Evolutionary conservation across 2,797 vertebrate species (phyloP), one percentile per base, ranked within the genome.

Genomic region (Enteromius treurensis): DNA sequence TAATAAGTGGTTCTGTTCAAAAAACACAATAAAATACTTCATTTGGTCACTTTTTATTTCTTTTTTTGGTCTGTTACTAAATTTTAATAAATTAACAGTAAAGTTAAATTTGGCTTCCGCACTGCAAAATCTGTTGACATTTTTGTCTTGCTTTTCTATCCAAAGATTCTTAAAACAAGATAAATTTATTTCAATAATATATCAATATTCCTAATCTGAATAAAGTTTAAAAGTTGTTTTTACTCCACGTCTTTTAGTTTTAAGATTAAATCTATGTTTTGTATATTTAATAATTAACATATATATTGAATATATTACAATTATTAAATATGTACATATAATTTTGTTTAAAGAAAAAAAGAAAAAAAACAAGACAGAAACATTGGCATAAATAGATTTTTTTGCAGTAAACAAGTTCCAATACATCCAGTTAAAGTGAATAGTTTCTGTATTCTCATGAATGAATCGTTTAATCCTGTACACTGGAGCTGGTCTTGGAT

Each of bases 401-500:
- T 73, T 51, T 37, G 69, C 69, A 32, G 45, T 29, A 19, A 51
- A 73, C 15, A 2, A 32, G 23, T 49, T 73, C 26, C 15, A 19
- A 26, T 32, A 47, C 68, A 29, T 47, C 34, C 17, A 74, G 70
- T 42, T 69, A 2, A 55, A 37, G 32, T 17, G n/a, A 69, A 79
- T 69, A 51, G 69, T n/a, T 55, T 69, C 14, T 53, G 49, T 13
- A 34, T 29, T 10, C n/a, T 29, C 3, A 29, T 32, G 69, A 40
- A 64, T 34, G 60, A 60, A 29, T 6, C 37, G 37, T 40, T 40
- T 40, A 40, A 68, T 60, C 53, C 53, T 76, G 81, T 67, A 76
- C 62, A 71, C 68, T 79, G 69, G 32, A 71, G 78, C 81, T 29
- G 42, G 77, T 83, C 73, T 78, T 86, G 77, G 85, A 82, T 60